Percentiles rank a stretch among this genome's conserved stretches.
Conservation (phyloP, 2,888 invertebrate species). For the Desoria tigrina region DNA sequence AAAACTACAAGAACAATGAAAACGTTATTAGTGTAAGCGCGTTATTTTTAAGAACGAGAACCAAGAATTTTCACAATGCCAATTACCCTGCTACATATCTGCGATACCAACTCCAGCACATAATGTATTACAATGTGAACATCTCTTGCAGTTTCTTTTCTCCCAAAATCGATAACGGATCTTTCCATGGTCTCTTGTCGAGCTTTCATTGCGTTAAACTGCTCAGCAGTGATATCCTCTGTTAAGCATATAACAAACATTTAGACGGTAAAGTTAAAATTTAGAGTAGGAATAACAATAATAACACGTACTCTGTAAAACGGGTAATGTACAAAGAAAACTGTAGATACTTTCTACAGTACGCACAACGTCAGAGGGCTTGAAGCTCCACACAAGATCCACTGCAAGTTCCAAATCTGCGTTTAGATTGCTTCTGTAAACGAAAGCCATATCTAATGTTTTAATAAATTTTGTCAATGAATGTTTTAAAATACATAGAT, state of each 20-base stretch:
- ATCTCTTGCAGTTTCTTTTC: constrained; percentile 47
- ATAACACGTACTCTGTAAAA: constrained; percentile 58
- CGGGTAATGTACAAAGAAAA: constrained; percentile 69
- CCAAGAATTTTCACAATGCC: neutral
- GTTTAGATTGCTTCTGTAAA: constrained; percentile 48
- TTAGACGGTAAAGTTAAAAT: constrained; percentile 15
- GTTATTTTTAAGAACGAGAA: too few relatives aligned
- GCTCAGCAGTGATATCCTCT: constrained; percentile 34
- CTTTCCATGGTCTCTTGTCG: constrained; percentile 39
- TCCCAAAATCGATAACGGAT: constrained; percentile 48
- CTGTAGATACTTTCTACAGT: constrained; percentile 69
- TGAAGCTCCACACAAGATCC: constrained; percentile 68
- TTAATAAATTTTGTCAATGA: neutral
- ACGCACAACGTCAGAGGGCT: constrained; percentile 65
- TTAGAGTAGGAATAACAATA: too few relatives aligned
- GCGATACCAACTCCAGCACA: constrained; percentile 45
- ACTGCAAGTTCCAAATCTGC: constrained; percentile 59
- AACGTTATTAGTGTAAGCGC: constrained; percentile 7
- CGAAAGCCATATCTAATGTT: neutral
- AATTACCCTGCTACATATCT: constrained; percentile 16
- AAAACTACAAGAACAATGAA: constrained; percentile 37
- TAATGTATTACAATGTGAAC: constrained; percentile 48
- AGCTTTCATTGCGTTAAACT: constrained; percentile 32
- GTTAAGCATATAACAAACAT: constrained; percentile 16
- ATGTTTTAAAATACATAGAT: neutral